Base-by-base conservation (phyloP, 2,888 invertebrate species). In the Horisme vitalbata region DNA sequence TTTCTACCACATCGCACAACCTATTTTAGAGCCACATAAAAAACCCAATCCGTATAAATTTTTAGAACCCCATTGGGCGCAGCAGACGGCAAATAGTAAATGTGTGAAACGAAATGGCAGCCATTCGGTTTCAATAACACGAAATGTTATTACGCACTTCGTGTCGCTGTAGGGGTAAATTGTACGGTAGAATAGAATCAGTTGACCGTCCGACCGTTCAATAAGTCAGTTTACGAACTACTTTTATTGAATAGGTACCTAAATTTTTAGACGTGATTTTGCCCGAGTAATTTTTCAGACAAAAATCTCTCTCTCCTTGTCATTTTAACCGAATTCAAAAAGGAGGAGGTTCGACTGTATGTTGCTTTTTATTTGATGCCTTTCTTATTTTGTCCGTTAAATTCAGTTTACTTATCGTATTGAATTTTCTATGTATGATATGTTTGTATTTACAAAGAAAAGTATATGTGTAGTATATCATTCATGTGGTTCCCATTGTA, bases 81-180 rank as follows among this genome's bases (percentile, higher is more conserved):
- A 15, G 14, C 27, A 13, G 34, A 35, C 32, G 15, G 14, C 11
- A 33, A 45, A 44, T 35, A 45, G 15, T 34, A 36, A 36, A 46
- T 26, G 43, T 35, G 45, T 32, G 21, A 37, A 39, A 31, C 39
- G 37, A 41, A 52, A 31, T 24, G 38, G 41, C 11, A 15, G 26
- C 34, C 41, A 38, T 54, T 54, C 43, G 33, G 48, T 45, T 57
- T 53, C 58, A 55, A 55, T 58, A 55, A 55, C 45, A 53, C 28
- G 34, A 51, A 57, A 57, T 27, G 41, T 55, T 55, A 52, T 55
- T 52, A 47, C 47, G 28, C 36, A 45, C 27, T 53, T 52, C 26
- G 28, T 31, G 43, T 34, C 46, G 36, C 26, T 21, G 34, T 45
- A 34, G 30, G 44, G 45, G 46, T 41, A 44, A 55, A 52, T 55